Evolutionary conservation across 2,888 invertebrate genomes (phyloP), one percentile per base, ranked within the genome.

Genomic region (Orthosia incerta): DNA sequence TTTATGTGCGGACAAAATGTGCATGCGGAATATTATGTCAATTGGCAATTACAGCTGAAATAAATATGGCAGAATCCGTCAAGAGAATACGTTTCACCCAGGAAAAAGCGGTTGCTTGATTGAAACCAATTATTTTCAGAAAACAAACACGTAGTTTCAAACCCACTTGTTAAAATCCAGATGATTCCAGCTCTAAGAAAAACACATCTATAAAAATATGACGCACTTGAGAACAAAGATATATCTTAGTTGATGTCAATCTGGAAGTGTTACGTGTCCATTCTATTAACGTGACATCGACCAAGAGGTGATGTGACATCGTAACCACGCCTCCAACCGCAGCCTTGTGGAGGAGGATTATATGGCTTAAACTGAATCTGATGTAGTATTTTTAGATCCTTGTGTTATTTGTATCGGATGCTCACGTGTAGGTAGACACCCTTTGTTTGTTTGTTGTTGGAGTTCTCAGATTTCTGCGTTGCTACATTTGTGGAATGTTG

Each of bases 301-400:
- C 56, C 71, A 63, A 72, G 66, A 64, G 45, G 76, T 55, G 79
- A 85, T 46, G 64, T 76, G 82, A 82, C 85, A 80, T 73, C 59
- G 56, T 56, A 57, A 80, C 82, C 84, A 82, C 84, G 82, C 86
- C 84, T 71, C 45, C 57, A 67, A 78, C 87, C 87, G 72, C 87
- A 86, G 66, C 86, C 86, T 85, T 86, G 84, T 20, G 11, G 15
- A 26, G 48, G 15, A 60, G 68, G 70, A 86, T 85, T 83, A 71
- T 63, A 71, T 86, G 53, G 61, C 78, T 56, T 73, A 65, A 68
- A 57, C 72, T 51, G 50, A 67, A 72, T 65, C 73, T 63, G 31
- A 13, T 48, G n/a, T 85, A 85, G 20, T 85, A 85, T 83, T 74
- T 80, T 76, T 81, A 85, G 71, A 64, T 61, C 26, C 70, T 71